These are phyloP conservation scores for Saccostrea glomerata DNA, from an alignment of 1,140 invertebrate species.

Conservation along the genomic window DNA sequence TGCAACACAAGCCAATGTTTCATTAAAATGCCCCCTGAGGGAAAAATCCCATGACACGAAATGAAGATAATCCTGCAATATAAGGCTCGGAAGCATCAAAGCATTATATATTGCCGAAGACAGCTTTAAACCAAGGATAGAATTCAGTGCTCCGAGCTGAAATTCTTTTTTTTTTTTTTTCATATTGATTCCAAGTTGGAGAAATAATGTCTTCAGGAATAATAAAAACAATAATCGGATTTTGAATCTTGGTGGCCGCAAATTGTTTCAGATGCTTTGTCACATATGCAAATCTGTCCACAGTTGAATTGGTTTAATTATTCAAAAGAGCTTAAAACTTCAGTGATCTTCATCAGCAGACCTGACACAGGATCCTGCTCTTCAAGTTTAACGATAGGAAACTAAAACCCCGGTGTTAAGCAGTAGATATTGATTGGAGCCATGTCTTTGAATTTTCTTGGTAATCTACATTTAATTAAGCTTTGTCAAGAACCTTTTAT, in stretches of 20 bases:
- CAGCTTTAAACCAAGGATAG: not conserved
- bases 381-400: slow-evolving; percentile 6
- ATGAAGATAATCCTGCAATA: not conserved
- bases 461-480: slow-evolving; percentile 35
- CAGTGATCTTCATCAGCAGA: not conserved
- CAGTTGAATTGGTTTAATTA: slow-evolving; percentile 35
- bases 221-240: slow-evolving; percentile 20
- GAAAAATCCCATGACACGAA: not conserved
- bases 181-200: slow-evolving; percentile 12
- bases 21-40: not conserved
- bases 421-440: not conserved
- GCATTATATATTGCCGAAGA: not conserved
- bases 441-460: not conserved
- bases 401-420: not conserved
- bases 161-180: not conserved
- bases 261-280: slow-evolving; percentile 5
- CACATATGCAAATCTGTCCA: slow-evolving; percentile 18
- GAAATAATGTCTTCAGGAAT: slow-evolving; percentile 4
- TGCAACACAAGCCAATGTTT: not conserved
- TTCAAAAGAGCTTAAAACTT: slow-evolving; percentile 35
- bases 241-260: not conserved
- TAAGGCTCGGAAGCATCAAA: not conserved
- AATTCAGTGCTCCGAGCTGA: not conserved
- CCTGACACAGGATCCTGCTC: not conserved
- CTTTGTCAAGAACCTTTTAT: slow-evolving; percentile 16